Percentiles rank a stretch among this genome's conserved stretches.
These are phyloP conservation scores for Dryococelus australis DNA, from an alignment of 2,888 invertebrate species.

Conservation along the genomic window DNA sequence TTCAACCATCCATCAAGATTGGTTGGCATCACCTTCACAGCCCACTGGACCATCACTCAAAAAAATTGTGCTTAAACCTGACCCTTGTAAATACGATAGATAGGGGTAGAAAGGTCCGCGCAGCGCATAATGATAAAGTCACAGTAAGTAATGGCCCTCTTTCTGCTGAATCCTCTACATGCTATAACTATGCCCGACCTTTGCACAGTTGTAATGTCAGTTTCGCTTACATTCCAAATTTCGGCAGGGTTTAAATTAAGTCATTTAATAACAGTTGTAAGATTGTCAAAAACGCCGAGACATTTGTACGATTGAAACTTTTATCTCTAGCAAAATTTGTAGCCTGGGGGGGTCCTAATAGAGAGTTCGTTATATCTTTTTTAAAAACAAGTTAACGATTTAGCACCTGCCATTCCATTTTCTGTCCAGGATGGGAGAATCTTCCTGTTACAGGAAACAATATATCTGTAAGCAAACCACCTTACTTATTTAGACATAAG, in stretches of 20 bases:
- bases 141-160: slow-evolving; percentile 46
- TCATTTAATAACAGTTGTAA: slow-evolving; percentile 30
- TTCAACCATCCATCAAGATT: no score
- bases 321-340: slow-evolving; percentile 51
- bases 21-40: not conserved
- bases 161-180: slow-evolving; percentile 43
- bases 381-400: slow-evolving; percentile 52
- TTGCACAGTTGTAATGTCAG: slow-evolving; percentile 33
- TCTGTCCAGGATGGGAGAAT: slow-evolving; percentile 46
- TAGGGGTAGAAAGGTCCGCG: not conserved
- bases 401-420: slow-evolving; percentile 50
- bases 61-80: not conserved
- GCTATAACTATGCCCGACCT: slow-evolving; percentile 18
- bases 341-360: slow-evolving; percentile 50
- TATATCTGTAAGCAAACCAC: slow-evolving; percentile 48
- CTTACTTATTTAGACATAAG: slow-evolving; percentile 46
- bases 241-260: slow-evolving; percentile 17
- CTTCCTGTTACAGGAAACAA: slow-evolving; percentile 42
- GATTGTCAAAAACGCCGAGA: slow-evolving; percentile 61
- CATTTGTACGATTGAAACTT: slow-evolving; percentile 51
- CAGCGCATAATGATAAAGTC: slow-evolving; percentile 36
- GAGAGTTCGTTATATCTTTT: slow-evolving; percentile 49
- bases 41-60: not conserved
- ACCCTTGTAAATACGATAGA: not conserved
- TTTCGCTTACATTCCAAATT: slow-evolving; percentile 35